phyloP scores from a whole-genome alignment of 2,113 vertebrate species.

The Speoplatyrhinus poulsoni region DNA sequence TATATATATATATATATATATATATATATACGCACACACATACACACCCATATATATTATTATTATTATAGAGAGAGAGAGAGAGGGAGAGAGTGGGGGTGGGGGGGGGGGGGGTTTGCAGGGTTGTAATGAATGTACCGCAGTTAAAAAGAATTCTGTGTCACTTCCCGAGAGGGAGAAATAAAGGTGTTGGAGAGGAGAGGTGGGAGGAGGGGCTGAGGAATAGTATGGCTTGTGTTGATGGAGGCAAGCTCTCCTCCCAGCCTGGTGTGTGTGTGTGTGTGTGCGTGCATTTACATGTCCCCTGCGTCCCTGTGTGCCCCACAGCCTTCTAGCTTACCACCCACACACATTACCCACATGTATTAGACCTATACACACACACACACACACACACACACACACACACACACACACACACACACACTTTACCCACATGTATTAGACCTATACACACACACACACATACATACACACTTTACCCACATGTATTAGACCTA shows the following conservation, averaged over 20 bases:
- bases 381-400: constrained; percentile 37
- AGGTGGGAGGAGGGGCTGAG: constrained; percentile 68
- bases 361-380: constrained; percentile 62
- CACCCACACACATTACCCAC: constrained; percentile 65
- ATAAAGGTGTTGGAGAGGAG: constrained; percentile 60
- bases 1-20: too few species aligned
- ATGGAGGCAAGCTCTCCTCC: constrained; percentile 65
- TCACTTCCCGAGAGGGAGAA: constrained; percentile 72
- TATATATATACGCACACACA: too few species aligned
- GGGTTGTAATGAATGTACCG: constrained; percentile 39
- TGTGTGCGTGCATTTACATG: neutral
- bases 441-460: constrained; percentile 11
- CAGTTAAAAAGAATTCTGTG: constrained; percentile 66
- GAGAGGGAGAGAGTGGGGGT: neutral
- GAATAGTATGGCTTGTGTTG: constrained; percentile 71
- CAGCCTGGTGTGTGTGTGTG: constrained; percentile 20
- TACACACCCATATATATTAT: too few species aligned
- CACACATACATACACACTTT: constrained; percentile 13
- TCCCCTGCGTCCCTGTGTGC: constrained; percentile 16
- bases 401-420: constrained; percentile 17
- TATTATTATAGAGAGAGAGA: constrained; percentile 2
- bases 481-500: constrained; percentile 8
- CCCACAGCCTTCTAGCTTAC: constrained; percentile 50
- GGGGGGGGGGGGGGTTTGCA: constrained; percentile 16
- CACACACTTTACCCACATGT: constrained; percentile 36